Evolutionary conservation across 1,140 invertebrate species (phyloP).

Genomic region (Apis florea): DNA sequence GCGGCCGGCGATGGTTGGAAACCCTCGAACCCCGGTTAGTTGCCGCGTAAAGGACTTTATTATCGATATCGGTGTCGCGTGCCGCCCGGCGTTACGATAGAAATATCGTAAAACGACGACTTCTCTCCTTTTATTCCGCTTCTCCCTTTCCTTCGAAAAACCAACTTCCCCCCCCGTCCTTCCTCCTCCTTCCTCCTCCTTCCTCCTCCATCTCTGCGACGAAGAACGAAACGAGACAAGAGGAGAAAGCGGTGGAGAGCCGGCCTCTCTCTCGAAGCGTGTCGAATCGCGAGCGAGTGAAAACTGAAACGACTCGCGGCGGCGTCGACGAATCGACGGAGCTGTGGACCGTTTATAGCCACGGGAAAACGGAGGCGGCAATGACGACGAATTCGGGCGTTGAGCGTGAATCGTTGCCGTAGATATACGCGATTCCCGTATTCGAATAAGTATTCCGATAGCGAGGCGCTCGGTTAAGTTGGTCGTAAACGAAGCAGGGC

Average conservation of each 20-base stretch:
- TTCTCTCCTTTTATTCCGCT: neutral
- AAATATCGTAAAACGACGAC: slow-evolving; percentile 73
- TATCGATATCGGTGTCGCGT: slow-evolving; percentile 70
- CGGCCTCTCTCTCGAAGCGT: no score
- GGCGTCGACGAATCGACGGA: no score
- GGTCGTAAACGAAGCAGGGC: slow-evolving; percentile 55
- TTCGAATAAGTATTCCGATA: slow-evolving; percentile 6
- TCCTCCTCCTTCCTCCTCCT: no score
- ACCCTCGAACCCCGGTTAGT: slow-evolving; percentile 71
- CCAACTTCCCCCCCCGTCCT: no score
- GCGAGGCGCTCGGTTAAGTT: slow-evolving; percentile 10
- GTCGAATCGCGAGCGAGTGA: no score
- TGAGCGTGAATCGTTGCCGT: neutral
- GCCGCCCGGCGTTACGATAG: slow-evolving; percentile 76
- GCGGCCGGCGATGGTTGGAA: slow-evolving; percentile 62
- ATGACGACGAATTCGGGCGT: neutral
- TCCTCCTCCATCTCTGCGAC: no score
- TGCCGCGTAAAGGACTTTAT: slow-evolving; percentile 79
- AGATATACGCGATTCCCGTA: neutral
- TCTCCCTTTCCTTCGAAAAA: no score
- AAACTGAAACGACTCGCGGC: no score
- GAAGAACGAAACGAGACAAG: no score
- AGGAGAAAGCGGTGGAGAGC: no score
- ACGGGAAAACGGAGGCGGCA: neutral
- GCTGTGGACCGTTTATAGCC: no score